Evolutionary conservation across 2,888 invertebrate genomes (phyloP), one percentile per base, ranked within the genome.

Genomic region (Spisula solida): DNA sequence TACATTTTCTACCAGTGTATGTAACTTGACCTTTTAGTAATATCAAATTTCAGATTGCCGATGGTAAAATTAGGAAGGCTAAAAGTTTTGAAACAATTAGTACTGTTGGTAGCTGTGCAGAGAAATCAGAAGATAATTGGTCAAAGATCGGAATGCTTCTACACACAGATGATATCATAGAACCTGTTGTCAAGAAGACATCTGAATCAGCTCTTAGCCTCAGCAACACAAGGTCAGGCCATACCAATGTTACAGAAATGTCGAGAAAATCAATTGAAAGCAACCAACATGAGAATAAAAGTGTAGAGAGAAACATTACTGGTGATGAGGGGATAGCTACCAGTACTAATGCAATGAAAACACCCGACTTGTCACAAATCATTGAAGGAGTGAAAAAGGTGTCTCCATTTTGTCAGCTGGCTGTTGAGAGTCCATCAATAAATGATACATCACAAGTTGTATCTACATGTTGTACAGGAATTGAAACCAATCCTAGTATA

Each of bases 331-430:
- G 34, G 31, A 14, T 31, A 18, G 31, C 5, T 75, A 18, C 75
- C 12, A 75, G 34, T 31, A 34, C 29, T 75, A 18, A 4, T 75
- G 34, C 16, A 75, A 31, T 75, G 75, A 75, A 75, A 34, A 83
- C 89, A 31, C 89, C 89, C 34, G 86, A 86, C 41, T 48, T 86
- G 25, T 34, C 83, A 47, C 70, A 86, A 34, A 83, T 89, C 34
- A 89, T 81, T 29, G 79, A 89, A 34, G 56, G 86, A 29, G 79
- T 89, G 51, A 82, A 90, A 48, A 86, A 86, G 25, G 86, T 90
- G 8, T 90, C 90, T 29, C 90, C 90, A 48, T 90, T 90, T 78
- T 86, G 86, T 60, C 83, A 90, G 48, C 79, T 88, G 25, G 90
- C 88, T 10, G 51, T 31, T 47, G 87, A 82, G 18, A 79, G 79